phyloP scores from a whole-genome alignment of 1,140 invertebrate species.

The Kradibia gibbosae region DNA sequence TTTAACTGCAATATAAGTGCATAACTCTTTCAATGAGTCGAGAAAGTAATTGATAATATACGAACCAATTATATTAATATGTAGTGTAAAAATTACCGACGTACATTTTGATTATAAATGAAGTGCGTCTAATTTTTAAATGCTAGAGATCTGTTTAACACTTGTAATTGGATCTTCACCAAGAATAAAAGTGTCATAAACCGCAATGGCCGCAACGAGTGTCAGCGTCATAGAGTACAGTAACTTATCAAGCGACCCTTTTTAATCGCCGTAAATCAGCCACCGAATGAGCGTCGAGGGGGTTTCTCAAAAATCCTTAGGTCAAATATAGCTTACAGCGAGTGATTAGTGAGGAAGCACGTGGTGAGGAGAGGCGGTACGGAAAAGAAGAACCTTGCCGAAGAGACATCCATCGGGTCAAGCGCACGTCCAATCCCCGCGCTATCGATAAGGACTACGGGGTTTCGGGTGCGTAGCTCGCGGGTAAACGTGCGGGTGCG shows the following conservation, averaged over 20 bases:
- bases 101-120: neutral
- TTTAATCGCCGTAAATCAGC: slow-evolving; percentile 12
- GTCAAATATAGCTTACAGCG: no score
- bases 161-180: slow-evolving; percentile 10
- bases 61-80: neutral
- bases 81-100: neutral
- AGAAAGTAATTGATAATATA: neutral
- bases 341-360: neutral
- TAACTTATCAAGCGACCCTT: slow-evolving; percentile 1
- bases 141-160: neutral
- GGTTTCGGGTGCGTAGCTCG: neutral
- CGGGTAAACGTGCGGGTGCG: neutral
- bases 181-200: slow-evolving; percentile 25
- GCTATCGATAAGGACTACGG: slow-evolving; percentile 28
- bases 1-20: no score
- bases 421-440: neutral
- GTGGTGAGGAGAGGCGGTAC: neutral
- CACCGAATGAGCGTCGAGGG: neutral
- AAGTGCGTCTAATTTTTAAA: neutral
- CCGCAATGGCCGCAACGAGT: slow-evolving; percentile 3
- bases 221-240: neutral
- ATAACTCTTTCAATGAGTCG: no score
- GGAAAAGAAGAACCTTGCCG: neutral
- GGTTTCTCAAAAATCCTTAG: neutral
- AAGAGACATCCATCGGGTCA: neutral